Evolutionary conservation across 1,140 invertebrate genomes (phyloP).

Genomic region (Euwallacea similis): DNA sequence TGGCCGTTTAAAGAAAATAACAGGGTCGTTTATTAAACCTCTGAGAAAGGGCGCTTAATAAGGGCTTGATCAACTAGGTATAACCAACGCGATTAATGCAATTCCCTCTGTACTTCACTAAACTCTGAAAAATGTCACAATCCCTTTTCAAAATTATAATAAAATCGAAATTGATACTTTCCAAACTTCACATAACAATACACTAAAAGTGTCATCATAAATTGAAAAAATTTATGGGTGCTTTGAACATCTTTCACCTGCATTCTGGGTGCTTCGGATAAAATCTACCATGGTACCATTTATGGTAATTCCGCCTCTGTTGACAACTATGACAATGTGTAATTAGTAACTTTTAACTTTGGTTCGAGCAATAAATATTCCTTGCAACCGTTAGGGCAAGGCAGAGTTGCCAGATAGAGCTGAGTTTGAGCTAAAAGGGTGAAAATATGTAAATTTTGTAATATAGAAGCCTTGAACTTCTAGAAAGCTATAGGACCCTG

Average conservation of each 20-base stretch:
- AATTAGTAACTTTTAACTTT: constrained; percentile 34
- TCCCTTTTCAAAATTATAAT: constrained; percentile 1
- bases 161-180: constrained; percentile 32
- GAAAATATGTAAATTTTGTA: no score
- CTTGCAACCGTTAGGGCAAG: not conserved
- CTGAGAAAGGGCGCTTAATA: no score
- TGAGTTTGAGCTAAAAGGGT: no score
- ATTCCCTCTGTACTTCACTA: no score
- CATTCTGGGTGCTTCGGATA: constrained; percentile 28
- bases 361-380: constrained; percentile 18
- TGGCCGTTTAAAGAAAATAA: constrained; percentile 22
- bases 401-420: constrained; percentile 8
- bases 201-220: constrained; percentile 31
- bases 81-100: no score
- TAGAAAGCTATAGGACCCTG: no score
- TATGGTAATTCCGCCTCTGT: constrained; percentile 35
- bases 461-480: no score
- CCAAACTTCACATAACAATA: constrained; percentile 24
- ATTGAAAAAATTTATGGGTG: constrained; percentile 24
- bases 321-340: constrained; percentile 37
- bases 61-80: no score
- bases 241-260: constrained; percentile 25
- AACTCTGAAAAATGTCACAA: not conserved
- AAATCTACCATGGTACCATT: constrained; percentile 29
- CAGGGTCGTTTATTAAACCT: not conserved